Evolutionary conservation across 2,888 invertebrate species (phyloP).

Genomic region (Escarpia spicata): DNA sequence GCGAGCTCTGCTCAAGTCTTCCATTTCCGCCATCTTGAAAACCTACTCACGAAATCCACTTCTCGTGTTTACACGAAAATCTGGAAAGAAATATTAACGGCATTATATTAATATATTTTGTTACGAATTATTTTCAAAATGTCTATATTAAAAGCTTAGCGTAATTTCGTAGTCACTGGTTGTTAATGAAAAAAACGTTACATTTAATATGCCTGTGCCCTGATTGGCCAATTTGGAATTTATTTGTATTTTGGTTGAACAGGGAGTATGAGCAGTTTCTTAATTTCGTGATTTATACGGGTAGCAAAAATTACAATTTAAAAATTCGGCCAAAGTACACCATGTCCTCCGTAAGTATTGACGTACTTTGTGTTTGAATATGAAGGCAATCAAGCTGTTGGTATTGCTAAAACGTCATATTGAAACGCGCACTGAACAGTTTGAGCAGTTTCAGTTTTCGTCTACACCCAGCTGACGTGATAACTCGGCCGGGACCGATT

Average conservation of each 20-base stretch:
- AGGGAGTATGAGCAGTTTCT: slow-evolving; percentile 6
- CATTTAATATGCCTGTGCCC: background rate
- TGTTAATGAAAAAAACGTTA: background rate
- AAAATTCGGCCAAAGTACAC: background rate
- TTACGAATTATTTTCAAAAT: background rate
- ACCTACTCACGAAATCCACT: background rate
- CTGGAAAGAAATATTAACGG: background rate
- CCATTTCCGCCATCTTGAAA: slow-evolving; percentile 7
- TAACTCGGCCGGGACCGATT: background rate
- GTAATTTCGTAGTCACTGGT: background rate
- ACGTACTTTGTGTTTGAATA: background rate
- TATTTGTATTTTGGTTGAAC: slow-evolving; percentile 5
- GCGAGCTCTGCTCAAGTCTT: background rate
- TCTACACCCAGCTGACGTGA: background rate
- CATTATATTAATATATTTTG: background rate
- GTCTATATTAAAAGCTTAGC: background rate
- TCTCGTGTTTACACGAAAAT: slow-evolving; percentile 16
- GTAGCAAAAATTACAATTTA: background rate
- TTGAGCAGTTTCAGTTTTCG: slow-evolving; percentile 12
- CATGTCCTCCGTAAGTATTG: slow-evolving; percentile 11
- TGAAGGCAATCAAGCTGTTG: background rate
- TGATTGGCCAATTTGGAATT: slow-evolving; percentile 16
- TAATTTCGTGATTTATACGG: background rate
- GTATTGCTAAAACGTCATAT: background rate
- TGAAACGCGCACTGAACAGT: slow-evolving; percentile 10